Conservation (phyloP, 2,113 vertebrate genomes). For the Hippotragus niger region DNA sequence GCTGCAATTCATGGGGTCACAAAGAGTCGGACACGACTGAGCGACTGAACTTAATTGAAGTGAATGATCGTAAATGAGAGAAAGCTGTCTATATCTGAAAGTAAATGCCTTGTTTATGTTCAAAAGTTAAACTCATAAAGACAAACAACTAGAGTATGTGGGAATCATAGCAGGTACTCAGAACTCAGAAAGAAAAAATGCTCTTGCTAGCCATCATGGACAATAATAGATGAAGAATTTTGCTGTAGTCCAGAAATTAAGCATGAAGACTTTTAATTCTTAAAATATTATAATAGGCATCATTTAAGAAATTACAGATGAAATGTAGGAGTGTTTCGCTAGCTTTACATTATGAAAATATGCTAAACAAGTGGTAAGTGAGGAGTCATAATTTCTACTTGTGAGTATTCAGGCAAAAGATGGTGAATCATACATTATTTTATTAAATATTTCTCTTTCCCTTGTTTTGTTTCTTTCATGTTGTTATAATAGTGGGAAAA, state of each 20-base stretch:
- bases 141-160: not conserved
- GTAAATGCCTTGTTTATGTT: not conserved
- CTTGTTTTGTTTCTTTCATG: not conserved
- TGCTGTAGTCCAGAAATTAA: not conserved
- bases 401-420: not conserved
- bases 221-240: slow-evolving; percentile 17
- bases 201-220: not conserved
- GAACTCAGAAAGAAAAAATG: not conserved
- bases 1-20: too few species aligned
- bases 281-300: not conserved
- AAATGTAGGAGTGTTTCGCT: not conserved
- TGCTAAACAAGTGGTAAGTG: not conserved
- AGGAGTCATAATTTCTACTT: not conserved
- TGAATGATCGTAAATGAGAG: not conserved
- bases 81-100: not conserved
- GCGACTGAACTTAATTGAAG: too few species aligned
- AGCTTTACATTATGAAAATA: not conserved
- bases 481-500: not conserved
- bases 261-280: not conserved
- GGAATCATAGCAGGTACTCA: not conserved
- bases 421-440: not conserved
- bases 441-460: not conserved
- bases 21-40: fast-evolving
- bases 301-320: not conserved
- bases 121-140: not conserved